Conservation (phyloP, 2,797 vertebrate species). For the Manis crassicaudata region DNA sequence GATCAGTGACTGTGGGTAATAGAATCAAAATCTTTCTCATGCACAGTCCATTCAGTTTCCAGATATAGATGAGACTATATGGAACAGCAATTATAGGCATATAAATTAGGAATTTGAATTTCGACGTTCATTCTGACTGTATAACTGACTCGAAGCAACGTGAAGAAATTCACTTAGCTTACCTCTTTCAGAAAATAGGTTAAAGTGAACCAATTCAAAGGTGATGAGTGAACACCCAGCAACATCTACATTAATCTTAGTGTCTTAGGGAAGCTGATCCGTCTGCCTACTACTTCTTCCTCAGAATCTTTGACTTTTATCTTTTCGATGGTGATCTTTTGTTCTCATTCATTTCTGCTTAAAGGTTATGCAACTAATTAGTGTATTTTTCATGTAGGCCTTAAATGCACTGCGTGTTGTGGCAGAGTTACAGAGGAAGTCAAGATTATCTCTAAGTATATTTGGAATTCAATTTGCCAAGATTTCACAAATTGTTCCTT, state of each 20-base stretch:
- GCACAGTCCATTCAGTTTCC: neutral
- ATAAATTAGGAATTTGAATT: neutral
- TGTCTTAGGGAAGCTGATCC: neutral
- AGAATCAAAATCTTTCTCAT: slow-evolving; percentile 2
- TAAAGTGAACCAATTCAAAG: neutral
- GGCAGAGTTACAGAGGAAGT: slow-evolving; percentile 50
- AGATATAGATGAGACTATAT: neutral
- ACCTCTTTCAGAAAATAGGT: slow-evolving; percentile 25
- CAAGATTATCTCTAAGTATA: slow-evolving; percentile 63
- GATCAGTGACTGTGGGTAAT: neutral
- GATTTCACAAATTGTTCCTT: slow-evolving; percentile 74
- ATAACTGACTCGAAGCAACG: neutral
- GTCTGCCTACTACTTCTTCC: neutral
- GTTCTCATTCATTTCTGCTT: slow-evolving; percentile 51
- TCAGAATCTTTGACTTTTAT: slow-evolving; percentile 33
- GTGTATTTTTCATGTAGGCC: slow-evolving; percentile 33
- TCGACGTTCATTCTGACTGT: neutral
- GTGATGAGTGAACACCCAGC: neutral
- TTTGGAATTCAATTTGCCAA: slow-evolving; percentile 70
- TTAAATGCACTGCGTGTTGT: slow-evolving; percentile 2
- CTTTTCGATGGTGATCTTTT: neutral
- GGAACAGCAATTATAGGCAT: neutral
- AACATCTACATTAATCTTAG: neutral
- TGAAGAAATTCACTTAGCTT: neutral
- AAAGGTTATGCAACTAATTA: slow-evolving; percentile 68